Evolutionary conservation across 2,113 vertebrate species (phyloP).

Genomic region (Dolichallabes microphthalmus): DNA sequence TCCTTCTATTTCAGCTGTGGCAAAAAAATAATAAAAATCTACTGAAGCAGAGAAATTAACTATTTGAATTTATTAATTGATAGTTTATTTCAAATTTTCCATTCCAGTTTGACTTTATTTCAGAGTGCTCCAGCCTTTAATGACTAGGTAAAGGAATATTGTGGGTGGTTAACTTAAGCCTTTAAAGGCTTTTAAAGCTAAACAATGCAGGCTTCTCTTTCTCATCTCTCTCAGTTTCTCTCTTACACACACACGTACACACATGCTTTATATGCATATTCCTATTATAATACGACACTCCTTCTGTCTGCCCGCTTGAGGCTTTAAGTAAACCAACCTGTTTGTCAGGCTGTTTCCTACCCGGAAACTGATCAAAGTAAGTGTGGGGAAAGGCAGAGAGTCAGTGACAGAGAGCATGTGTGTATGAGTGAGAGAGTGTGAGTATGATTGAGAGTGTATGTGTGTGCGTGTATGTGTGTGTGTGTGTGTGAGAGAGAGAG

Average conservation of each 20-base stretch:
- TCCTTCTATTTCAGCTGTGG: too few species aligned
- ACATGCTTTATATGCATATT: background rate
- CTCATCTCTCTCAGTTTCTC: background rate
- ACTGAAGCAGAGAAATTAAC: background rate
- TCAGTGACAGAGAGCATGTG: slow-evolving; percentile 3
- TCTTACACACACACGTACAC: background rate
- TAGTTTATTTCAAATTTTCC: background rate
- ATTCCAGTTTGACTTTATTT: background rate
- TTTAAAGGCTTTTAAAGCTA: background rate
- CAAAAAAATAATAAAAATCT: background rate
- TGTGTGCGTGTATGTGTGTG: background rate
- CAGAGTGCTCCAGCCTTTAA: background rate
- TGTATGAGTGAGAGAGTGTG: background rate
- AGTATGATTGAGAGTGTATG: background rate
- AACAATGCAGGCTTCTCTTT: background rate
- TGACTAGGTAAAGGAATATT: background rate
- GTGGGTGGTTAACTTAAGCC: background rate
- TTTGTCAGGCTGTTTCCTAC: slow-evolving; percentile 64
- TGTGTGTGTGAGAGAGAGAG: slow-evolving; percentile 22
- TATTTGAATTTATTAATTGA: background rate
- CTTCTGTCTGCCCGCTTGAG: slow-evolving; percentile 34
- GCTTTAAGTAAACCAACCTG: slow-evolving; percentile 68
- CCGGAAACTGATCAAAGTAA: slow-evolving; percentile 69
- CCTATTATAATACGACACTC: slow-evolving; percentile 31
- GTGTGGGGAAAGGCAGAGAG: slow-evolving; percentile 3